A percentile compares a stretch with the other conserved stretches of the same genome.
phyloP scores from a whole-genome alignment of 2,888 invertebrate species.

The Chironomus riparius region DNA sequence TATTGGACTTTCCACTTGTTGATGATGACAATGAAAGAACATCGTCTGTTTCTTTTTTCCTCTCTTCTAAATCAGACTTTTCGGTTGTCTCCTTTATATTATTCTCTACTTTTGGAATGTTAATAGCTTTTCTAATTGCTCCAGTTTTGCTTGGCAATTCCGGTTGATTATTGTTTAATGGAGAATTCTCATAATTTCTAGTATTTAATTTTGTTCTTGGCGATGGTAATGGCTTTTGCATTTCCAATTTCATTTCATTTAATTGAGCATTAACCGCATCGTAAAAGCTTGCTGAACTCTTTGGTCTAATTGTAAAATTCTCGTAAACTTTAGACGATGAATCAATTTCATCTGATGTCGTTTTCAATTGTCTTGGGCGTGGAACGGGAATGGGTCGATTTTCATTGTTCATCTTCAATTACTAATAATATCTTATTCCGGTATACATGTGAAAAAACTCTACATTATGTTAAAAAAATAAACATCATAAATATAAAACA shows the following conservation, averaged over 20 bases:
- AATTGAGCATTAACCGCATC: conserved; percentile 2
- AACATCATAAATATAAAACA: neutral
- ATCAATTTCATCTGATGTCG: conserved; percentile 1
- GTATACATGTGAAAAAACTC: neutral
- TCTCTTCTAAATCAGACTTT: neutral
- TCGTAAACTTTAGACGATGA: neutral
- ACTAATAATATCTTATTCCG: neutral
- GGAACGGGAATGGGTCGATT: conserved; percentile 9
- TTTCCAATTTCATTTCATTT: neutral
- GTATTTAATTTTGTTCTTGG: neutral
- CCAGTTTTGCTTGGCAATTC: conserved; percentile 9
- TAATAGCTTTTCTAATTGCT: conserved; percentile 13
- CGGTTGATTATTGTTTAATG: neutral
- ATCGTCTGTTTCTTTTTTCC: neutral
- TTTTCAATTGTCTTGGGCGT: conserved; percentile 15
- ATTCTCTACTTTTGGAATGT: conserved; percentile 14
- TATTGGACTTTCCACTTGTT: conserved; percentile 3
- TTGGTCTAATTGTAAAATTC: neutral
- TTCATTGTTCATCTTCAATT: conserved; percentile 3
- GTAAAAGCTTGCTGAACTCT: neutral
- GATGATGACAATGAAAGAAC: conserved; percentile 16
- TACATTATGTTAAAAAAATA: neutral
- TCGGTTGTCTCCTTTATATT: neutral
- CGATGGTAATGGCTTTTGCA: neutral
- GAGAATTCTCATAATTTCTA: neutral